Conservation (phyloP, 2,797 vertebrate genomes). For the Sebastes matsubarae region DNA sequence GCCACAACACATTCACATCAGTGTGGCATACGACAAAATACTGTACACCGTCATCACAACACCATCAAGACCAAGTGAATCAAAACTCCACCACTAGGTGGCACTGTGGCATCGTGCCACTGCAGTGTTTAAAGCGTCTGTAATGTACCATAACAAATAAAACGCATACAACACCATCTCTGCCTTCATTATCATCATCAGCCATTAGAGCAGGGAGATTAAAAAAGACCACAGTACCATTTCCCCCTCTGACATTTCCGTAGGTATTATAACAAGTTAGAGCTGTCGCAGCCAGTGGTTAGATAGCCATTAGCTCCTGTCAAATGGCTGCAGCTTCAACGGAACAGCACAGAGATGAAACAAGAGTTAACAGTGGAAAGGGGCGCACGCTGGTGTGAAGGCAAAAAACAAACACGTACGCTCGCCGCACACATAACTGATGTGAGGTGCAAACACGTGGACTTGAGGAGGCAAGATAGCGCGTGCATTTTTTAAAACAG, state of each 20-base stretch:
- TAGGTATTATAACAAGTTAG: slow-evolving; percentile 48
- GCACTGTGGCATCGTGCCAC: slow-evolving; percentile 63
- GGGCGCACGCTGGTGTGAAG: not conserved
- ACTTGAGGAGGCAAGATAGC: not conserved
- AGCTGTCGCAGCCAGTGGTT: slow-evolving; percentile 29
- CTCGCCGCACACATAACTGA: not conserved
- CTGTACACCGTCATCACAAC: not conserved
- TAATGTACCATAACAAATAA: slow-evolving; percentile 20
- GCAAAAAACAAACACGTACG: slow-evolving; percentile 9
- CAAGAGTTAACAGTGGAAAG: not conserved
- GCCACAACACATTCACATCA: not conserved
- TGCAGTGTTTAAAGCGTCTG: not conserved
- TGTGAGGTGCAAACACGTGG: not conserved
- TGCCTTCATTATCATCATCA: slow-evolving; percentile 41
- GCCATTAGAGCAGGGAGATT: slow-evolving; percentile 50
- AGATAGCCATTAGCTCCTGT: slow-evolving; percentile 33
- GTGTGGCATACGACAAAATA: not conserved
- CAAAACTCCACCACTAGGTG: slow-evolving; percentile 54
- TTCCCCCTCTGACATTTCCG: slow-evolving; percentile 50
- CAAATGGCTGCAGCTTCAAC: slow-evolving; percentile 11
- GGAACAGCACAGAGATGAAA: slow-evolving; percentile 18
- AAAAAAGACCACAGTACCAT: slow-evolving; percentile 38
- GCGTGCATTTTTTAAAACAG: not conserved
- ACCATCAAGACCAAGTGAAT: rapidly evolving
- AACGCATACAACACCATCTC: slow-evolving; percentile 16